Evolutionary conservation across 2,797 vertebrate species (phyloP).

Genomic region (Eidolon dupreanum): DNA sequence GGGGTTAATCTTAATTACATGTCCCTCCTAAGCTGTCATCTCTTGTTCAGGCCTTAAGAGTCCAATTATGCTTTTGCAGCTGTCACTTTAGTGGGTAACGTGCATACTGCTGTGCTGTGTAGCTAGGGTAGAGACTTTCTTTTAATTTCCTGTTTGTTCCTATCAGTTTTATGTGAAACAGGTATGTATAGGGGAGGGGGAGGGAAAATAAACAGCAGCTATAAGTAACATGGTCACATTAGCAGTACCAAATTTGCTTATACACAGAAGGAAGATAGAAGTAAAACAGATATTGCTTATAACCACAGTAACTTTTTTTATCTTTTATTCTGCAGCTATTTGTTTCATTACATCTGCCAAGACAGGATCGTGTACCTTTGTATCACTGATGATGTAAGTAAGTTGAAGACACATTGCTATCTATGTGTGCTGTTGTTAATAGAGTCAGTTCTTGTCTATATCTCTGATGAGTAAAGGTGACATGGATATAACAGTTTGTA

Average conservation of each 20-base stretch:
- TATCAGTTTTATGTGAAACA: slow-evolving; percentile 41
- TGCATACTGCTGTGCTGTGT: neutral
- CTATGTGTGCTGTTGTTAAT: slow-evolving; percentile 31
- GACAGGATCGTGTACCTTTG: slow-evolving; percentile 98
- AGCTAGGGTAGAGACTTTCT: slow-evolving; percentile 13
- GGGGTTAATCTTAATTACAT: slow-evolving; percentile 34
- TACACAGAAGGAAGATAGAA: slow-evolving; percentile 44
- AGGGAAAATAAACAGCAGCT: slow-evolving; percentile 6
- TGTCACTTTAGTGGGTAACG: slow-evolving; percentile 23
- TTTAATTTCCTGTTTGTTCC: slow-evolving; percentile 19
- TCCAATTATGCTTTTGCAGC: slow-evolving; percentile 22
- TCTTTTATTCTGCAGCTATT: slow-evolving; percentile 89
- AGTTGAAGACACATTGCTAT: slow-evolving; percentile 9
- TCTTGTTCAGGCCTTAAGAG: slow-evolving; percentile 33
- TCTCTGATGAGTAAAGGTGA: neutral
- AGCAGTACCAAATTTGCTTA: slow-evolving; percentile 25
- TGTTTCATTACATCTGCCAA: slow-evolving; percentile 99
- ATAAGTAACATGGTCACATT: slow-evolving; percentile 30
- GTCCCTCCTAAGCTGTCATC: slow-evolving; percentile 21
- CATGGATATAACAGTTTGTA: neutral
- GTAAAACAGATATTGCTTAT: slow-evolving; percentile 47
- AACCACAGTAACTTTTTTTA: slow-evolving; percentile 60
- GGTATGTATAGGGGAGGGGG: neutral
- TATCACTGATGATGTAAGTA: slow-evolving; percentile 99
- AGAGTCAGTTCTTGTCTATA: slow-evolving; percentile 37